Percentiles rank a stretch among this genome's conserved stretches.
phyloP scores from a whole-genome alignment of 2,888 invertebrate species.

The Orthosia incerta region DNA sequence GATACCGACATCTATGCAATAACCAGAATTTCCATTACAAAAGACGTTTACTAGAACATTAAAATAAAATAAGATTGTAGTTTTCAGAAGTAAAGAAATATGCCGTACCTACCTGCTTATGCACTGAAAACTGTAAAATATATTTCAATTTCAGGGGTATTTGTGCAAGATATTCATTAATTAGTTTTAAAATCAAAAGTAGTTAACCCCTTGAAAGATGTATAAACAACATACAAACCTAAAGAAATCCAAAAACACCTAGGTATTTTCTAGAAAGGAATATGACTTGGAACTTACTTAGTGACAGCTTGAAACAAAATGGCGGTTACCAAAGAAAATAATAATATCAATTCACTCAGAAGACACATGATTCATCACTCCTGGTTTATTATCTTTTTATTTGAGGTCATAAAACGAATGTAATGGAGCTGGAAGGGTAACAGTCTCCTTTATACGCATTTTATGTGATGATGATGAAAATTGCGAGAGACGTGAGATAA shows the following conservation, averaged over 20 bases:
- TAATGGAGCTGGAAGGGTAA: slow-evolving; percentile 14
- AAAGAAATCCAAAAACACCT: neutral
- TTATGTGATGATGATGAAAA: slow-evolving; percentile 39
- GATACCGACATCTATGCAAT: no score
- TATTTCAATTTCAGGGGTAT: no score
- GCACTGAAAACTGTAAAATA: neutral
- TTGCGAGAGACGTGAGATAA: slow-evolving; percentile 9
- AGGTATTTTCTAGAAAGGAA: no score
- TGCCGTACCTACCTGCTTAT: no score
- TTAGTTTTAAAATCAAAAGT: no score
- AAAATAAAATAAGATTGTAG: no score
- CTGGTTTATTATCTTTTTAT: slow-evolving; percentile 45
- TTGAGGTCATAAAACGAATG: slow-evolving; percentile 44
- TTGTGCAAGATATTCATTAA: no score
- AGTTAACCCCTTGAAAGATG: no score
- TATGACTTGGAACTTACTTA: neutral
- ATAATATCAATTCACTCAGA: slow-evolving; percentile 46
- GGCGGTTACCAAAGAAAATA: slow-evolving; percentile 12
- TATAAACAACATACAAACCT: neutral
- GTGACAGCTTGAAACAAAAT: slow-evolving; percentile 29
- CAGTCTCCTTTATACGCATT: slow-evolving; percentile 14
- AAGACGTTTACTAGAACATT: neutral
- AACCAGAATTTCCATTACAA: neutral
- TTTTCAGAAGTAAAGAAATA: no score
- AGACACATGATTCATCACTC: slow-evolving; percentile 54